Conservation (phyloP, 2,113 vertebrate genomes). For the Hirundichthys speculiger region DNA sequence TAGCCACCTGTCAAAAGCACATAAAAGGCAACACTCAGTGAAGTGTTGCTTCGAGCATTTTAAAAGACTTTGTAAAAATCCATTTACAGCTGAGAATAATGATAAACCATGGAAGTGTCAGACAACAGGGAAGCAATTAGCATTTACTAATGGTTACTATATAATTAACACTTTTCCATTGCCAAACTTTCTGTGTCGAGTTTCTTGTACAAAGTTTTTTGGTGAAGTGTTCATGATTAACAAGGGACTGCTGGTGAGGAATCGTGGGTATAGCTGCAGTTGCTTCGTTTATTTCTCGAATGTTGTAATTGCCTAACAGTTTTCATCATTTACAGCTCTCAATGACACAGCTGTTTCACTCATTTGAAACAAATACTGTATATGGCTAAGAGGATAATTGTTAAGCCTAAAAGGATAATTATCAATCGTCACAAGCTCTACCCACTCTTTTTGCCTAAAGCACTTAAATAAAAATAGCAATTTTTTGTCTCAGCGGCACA, state of each 20-base stretch:
- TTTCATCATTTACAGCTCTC: neutral
- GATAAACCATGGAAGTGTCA: neutral
- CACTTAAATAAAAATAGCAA: no score
- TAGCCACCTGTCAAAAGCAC: constrained; percentile 19
- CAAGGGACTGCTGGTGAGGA: no score
- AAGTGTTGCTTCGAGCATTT: neutral
- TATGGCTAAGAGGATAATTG: constrained; percentile 12
- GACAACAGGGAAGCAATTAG: constrained; percentile 15
- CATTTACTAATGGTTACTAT: neutral
- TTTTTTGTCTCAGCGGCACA: no score
- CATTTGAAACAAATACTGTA: constrained; percentile 10
- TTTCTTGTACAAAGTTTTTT: no score
- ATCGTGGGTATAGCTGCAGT: neutral
- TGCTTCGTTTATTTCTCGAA: neutral
- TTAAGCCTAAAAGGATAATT: neutral
- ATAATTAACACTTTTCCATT: no score
- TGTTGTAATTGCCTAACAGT: neutral
- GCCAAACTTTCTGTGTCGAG: no score
- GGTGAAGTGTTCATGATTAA: no score
- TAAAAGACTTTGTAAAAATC: constrained; percentile 1
- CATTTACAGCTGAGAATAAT: no score
- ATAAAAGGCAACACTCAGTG: constrained; percentile 9
- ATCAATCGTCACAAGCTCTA: no score
- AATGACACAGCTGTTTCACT: constrained; percentile 1
- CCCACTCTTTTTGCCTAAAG: no score